phyloP scores from a whole-genome alignment of 2,797 vertebrate species.

The Syngnathus acus region DNA sequence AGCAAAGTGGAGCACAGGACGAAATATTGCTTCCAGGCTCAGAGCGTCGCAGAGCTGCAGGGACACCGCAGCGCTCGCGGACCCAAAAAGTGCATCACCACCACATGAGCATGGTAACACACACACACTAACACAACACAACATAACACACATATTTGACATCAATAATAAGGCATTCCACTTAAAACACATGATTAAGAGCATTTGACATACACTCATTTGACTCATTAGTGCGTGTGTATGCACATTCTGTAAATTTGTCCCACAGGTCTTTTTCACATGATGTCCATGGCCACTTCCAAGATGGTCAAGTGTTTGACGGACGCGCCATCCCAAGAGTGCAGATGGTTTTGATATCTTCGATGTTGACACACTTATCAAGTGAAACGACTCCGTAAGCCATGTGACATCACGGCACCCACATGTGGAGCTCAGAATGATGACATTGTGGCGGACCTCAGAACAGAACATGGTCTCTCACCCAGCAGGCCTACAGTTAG shows the following conservation, averaged over 20 bases:
- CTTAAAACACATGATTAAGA: too few species aligned
- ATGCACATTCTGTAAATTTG: too few species aligned
- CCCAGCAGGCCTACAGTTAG: too few species aligned
- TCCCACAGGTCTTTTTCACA: neutral
- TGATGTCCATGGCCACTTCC: neutral
- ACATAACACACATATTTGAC: too few species aligned
- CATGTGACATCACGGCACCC: neutral
- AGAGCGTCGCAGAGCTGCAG: constrained; percentile 41
- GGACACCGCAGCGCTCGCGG: constrained; percentile 51
- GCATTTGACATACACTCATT: too few species aligned
- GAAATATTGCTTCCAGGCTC: constrained; percentile 65
- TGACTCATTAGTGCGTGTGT: too few species aligned
- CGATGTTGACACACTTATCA: neutral
- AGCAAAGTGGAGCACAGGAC: constrained; percentile 29
- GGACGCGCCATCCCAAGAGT: neutral
- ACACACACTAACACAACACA: neutral
- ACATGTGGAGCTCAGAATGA: neutral
- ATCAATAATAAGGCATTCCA: too few species aligned
- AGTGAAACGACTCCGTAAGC: neutral
- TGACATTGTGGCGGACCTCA: neutral
- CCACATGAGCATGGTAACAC: constrained; percentile 40
- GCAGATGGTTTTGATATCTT: neutral
- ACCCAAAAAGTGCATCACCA: constrained; percentile 43
- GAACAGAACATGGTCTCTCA: too few species aligned
- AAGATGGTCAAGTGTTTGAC: neutral